These are phyloP conservation scores for Istiophorus platypterus DNA, from an alignment of 2,113 vertebrate species.

Conservation along the genomic window DNA sequence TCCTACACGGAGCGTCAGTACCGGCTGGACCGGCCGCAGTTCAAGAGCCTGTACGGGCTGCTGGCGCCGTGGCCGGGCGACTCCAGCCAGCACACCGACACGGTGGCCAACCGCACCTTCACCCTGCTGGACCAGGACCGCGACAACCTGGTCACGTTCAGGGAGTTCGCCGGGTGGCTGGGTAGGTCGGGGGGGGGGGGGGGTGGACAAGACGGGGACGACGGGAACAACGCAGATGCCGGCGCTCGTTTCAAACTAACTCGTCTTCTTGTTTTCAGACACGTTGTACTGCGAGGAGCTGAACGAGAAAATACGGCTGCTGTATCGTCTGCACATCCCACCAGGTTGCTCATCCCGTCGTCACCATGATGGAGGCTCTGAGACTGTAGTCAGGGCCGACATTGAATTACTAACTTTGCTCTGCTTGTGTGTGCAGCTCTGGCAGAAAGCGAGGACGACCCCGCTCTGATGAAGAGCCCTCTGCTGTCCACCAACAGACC, in stretches of 20 bases:
- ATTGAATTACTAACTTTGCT: not conserved
- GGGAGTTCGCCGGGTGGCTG: slow-evolving; percentile 88
- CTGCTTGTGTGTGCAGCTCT: slow-evolving; percentile 83
- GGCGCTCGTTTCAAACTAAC: not conserved
- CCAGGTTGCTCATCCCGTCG: slow-evolving; percentile 83
- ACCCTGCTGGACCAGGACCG: slow-evolving; percentile 90
- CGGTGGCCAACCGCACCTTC: slow-evolving; percentile 90
- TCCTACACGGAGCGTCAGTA: slow-evolving; percentile 92
- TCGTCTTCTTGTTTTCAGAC: slow-evolving; percentile 79
- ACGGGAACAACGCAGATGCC: too few relatives aligned
- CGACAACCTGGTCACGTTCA: slow-evolving; percentile 89
- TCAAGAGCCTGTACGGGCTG: slow-evolving; percentile 88
- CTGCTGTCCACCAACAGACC: slow-evolving; percentile 91
- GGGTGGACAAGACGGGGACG: too few relatives aligned
- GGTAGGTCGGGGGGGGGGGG: slow-evolving; percentile 75
- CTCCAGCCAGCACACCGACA: slow-evolving; percentile 85
- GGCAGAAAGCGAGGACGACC: slow-evolving; percentile 90
- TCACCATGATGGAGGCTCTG: accelerated
- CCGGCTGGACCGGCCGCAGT: slow-evolving; percentile 91
- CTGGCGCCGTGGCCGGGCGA: slow-evolving; percentile 90
- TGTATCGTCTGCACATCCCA: slow-evolving; percentile 94
- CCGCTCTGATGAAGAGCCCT: slow-evolving; percentile 88
- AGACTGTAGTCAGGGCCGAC: not conserved
- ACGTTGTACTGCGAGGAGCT: slow-evolving; percentile 94
- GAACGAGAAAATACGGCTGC: slow-evolving; percentile 93